Base-by-base conservation (phyloP, 2,888 invertebrate genomes). In the Melanostoma mellinum region DNA sequence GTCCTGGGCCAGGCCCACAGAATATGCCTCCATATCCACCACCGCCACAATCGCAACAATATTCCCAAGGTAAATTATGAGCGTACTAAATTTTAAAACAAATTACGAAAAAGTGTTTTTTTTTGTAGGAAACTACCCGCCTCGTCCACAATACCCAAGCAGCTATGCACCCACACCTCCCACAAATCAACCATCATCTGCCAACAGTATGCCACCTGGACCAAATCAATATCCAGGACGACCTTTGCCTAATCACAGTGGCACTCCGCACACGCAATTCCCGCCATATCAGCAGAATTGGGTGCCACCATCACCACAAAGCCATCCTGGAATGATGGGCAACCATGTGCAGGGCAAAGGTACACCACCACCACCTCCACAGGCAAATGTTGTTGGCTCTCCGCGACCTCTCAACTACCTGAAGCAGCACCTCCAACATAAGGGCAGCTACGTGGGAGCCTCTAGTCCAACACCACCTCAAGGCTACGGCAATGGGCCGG, bases 381-480 rank as follows among this genome's bases (percentile, higher is more conserved):
- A 93, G 76, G 89, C 88, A 58, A 87, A 88, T 40, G 87, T 91
- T 40, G 91, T 92, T 67, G 90, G 92, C 65, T 92, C 92, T 44
- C 92, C 92, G 61, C 90, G 93, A 86, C 94, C 93, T 82, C 92
- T 94, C 69, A 93, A 93, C 91, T 94, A 94, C 92, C 92, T 94
- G 90, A 94, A 94, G 89, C 94, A 94, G 90, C 94, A 95, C 91
- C 91, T 94, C 80, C 93, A 95, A 92, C 94, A 95, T 90, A 95
- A 95, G 92, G 94, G 94, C 91, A 93, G 93, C 81, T 94, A 93
- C 88, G 93, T 88, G 86, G 90, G 92, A 85, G 91, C 92, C 36
- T 92, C 92, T 63, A 92, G 92, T 87, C 92, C 92, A 75, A 94
- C 94, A 76, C 94, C 94, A 81, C 94, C 94, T 53, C 94, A 93